phyloP scores from a whole-genome alignment of 2,797 vertebrate species.

The Tapera naevia region DNA sequence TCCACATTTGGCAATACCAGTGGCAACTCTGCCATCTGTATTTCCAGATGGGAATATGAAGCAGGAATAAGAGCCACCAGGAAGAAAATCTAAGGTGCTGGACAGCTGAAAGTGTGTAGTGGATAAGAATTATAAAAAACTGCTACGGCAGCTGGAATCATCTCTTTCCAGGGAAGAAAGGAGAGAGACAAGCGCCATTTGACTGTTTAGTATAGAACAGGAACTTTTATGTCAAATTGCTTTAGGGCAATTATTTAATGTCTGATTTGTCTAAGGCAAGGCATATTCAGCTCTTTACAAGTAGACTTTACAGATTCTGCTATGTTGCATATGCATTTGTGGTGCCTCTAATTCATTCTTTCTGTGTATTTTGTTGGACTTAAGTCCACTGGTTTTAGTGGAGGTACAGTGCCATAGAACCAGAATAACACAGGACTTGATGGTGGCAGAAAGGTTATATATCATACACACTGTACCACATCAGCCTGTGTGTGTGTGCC shows the following conservation, averaged over 20 bases:
- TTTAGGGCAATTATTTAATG: background rate
- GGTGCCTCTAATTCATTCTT: background rate
- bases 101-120: background rate
- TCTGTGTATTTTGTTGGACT: background rate
- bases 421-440: background rate
- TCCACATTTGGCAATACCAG: background rate
- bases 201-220: background rate
- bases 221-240: background rate
- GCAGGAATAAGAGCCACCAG: background rate
- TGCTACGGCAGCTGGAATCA: background rate
- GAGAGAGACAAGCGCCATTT: background rate
- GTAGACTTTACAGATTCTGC: background rate
- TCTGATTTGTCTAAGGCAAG: background rate
- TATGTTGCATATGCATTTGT: background rate
- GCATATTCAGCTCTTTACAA: background rate
- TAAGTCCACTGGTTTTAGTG: background rate
- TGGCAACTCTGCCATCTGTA: slow-evolving; percentile 1
- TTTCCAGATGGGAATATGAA: background rate
- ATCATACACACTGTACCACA: background rate
- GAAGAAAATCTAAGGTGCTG: background rate
- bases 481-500: background rate
- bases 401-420: background rate
- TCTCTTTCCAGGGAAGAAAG: background rate
- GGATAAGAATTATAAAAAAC: background rate
- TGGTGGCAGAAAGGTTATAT: background rate